Percentiles rank a stretch among this genome's conserved stretches.
Conservation (phyloP, 2,797 vertebrate genomes). For the Etheostoma perlongum region DNA sequence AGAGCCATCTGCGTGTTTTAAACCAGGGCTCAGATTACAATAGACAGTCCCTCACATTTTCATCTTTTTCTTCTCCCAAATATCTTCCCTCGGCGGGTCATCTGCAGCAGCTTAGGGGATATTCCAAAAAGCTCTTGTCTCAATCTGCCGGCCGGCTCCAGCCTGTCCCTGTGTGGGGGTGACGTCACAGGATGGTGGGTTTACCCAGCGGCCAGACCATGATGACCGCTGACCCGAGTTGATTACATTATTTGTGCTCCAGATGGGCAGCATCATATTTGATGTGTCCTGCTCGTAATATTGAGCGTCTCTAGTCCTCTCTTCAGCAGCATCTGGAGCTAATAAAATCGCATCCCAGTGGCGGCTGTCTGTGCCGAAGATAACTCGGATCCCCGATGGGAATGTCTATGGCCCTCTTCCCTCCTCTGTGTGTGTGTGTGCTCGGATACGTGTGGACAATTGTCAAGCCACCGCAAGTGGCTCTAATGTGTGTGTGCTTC, state of each 20-base stretch:
- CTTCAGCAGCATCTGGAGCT: conserved; percentile 69
- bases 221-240: conserved; percentile 74
- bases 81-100: conserved; percentile 22
- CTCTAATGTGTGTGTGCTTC: conserved; percentile 27
- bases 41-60: conserved; percentile 54
- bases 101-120: conserved; percentile 43
- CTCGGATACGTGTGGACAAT: conserved; percentile 36
- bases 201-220: conserved; percentile 60
- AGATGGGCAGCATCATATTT: conserved; percentile 75
- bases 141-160: conserved; percentile 29
- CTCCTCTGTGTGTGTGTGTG: neutral
- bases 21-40: conserved; percentile 43
- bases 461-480: conserved; percentile 33
- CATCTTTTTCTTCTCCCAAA: conserved; percentile 40
- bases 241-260: conserved; percentile 81
- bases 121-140: conserved; percentile 23
- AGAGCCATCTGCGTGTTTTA: conserved; percentile 44
- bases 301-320: conserved; percentile 49
- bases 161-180: conserved; percentile 16
- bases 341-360: conserved; percentile 62
- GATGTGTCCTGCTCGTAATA: conserved; percentile 65
- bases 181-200: conserved; percentile 71
- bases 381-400: conserved; percentile 30
- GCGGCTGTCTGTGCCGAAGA: conserved; percentile 30
- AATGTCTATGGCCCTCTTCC: conserved; percentile 31